A percentile compares a stretch with the other conserved stretches of the same genome.
These are phyloP conservation scores for Amiota communis DNA, from an alignment of 2,888 invertebrate genomes.

Conservation along the genomic window DNA sequence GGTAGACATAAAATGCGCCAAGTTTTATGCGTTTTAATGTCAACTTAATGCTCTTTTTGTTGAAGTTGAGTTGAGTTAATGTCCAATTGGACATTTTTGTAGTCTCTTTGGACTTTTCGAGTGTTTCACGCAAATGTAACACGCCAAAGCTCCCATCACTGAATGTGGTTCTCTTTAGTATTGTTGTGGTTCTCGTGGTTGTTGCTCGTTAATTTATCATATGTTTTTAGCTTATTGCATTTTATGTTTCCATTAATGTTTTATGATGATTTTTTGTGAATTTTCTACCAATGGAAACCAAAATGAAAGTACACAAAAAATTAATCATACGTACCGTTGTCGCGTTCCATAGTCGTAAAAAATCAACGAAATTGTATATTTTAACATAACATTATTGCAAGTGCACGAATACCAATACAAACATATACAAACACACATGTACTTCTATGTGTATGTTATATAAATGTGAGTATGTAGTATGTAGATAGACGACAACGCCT, in stretches of 20 bases:
- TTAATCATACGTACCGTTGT: slow-evolving; percentile 11
- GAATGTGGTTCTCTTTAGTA: too few species aligned
- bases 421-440: slow-evolving; percentile 38
- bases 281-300: slow-evolving; percentile 50
- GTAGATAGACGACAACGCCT: slow-evolving; percentile 41
- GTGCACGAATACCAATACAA: slow-evolving; percentile 23
- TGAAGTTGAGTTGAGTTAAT: too few species aligned
- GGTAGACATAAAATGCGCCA: slow-evolving; percentile 57
- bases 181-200: too few species aligned
- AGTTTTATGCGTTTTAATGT: slow-evolving; percentile 58
- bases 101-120: too few species aligned
- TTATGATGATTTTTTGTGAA: slow-evolving; percentile 49
- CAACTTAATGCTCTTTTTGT: too few species aligned
- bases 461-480: too few species aligned
- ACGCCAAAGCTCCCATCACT: too few species aligned
- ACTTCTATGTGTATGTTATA: slow-evolving; percentile 53
- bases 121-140: too few species aligned
- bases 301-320: not conserved
- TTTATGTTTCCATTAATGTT: slow-evolving; percentile 65
- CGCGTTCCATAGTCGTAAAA: slow-evolving; percentile 53
- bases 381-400: slow-evolving; percentile 64
- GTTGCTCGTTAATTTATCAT: slow-evolving; percentile 13
- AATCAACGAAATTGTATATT: slow-evolving; percentile 53
- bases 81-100: too few species aligned
- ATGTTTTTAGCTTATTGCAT: slow-evolving; percentile 52